Percentiles rank a stretch among this genome's conserved stretches.
Evolutionary conservation across 2,113 vertebrate genomes (phyloP).

Genomic region (Microtus pennsylvanicus): DNA sequence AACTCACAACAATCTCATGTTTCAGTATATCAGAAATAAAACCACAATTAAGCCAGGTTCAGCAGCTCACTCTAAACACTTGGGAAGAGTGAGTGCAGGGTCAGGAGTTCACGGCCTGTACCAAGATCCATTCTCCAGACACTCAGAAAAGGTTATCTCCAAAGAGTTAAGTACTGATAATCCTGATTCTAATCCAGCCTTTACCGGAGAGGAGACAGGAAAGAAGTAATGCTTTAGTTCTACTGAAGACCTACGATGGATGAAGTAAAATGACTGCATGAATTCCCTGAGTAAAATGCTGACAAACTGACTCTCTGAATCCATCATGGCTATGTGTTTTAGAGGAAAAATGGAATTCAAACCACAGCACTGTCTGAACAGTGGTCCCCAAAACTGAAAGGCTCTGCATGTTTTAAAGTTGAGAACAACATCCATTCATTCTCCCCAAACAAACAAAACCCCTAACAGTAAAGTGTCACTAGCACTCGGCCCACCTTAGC

Average conservation of each 20-base stretch:
- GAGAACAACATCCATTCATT: neutral
- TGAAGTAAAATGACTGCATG: neutral
- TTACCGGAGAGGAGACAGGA: neutral
- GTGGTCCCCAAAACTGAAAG: neutral
- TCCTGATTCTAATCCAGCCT: neutral
- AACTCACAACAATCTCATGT: neutral
- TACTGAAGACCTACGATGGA: neutral
- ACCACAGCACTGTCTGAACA: neutral
- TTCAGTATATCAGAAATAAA: neutral
- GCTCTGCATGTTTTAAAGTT: neutral
- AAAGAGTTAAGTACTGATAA: neutral
- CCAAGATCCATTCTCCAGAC: neutral
- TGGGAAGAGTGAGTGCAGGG: neutral
- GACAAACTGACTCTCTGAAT: neutral
- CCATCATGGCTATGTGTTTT: neutral
- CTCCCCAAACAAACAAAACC: neutral
- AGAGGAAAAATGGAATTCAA: neutral
- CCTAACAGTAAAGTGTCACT: neutral
- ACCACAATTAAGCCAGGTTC: neutral
- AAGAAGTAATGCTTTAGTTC: neutral
- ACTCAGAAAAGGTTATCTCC: neutral
- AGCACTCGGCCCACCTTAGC: neutral
- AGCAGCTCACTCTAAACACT: neutral
- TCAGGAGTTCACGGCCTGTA: neutral
- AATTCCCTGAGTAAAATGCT: neutral